Base-by-base conservation (phyloP, 1,140 invertebrate genomes). In the Xylocopa sonorina region DNA sequence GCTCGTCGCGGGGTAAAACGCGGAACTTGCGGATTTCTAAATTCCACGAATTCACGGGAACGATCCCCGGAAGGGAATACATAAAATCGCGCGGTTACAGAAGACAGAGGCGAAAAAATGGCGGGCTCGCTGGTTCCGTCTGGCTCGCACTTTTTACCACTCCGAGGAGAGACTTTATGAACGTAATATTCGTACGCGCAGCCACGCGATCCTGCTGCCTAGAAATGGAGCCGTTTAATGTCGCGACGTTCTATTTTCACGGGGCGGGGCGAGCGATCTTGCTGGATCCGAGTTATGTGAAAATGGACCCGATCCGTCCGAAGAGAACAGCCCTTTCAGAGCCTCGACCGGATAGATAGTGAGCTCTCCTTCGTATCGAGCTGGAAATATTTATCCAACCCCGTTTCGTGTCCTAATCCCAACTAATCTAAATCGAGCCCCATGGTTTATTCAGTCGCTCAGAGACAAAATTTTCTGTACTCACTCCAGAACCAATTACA, bases 151-250 rank as follows among this genome's bases (percentile, higher is more conserved):
- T 29, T 27, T 34, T 68, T 38, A 34, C 32, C 7, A 48, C 10
- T 18, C 10, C 2, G 16, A 43, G 58, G 41, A 24, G 12, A 24
- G 48, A 78, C 27, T 78, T 78, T 73, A 73, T 16, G 58, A 7
- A 43, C 38, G 58, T 62, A 78, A 78, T 78, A 78, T 63, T 55
- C 68, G 10, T 38, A 18, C 21, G 21, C 21, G 43, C 68, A 16
- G n/a, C n/a, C 48, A 62, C 55, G 46, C 57, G 57, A 72, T n/a
- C n/a, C 21, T 14, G n/a, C 14, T 18, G n/a, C 38, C 29, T 29
- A 41, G 14, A 21, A 21, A 63, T n/a, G 38, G 41, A 76, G 51
- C 43, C 62, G 34, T 64, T 64, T 38, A 48, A 74, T 7, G 24
- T 46, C 21, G 18, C 24, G 18, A 12, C 21, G 58, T 12, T 74